A percentile compares a stretch with the other conserved stretches of the same genome.
Evolutionary conservation across 2,113 vertebrate genomes (phyloP).

Genomic region (Paratilapia polleni): DNA sequence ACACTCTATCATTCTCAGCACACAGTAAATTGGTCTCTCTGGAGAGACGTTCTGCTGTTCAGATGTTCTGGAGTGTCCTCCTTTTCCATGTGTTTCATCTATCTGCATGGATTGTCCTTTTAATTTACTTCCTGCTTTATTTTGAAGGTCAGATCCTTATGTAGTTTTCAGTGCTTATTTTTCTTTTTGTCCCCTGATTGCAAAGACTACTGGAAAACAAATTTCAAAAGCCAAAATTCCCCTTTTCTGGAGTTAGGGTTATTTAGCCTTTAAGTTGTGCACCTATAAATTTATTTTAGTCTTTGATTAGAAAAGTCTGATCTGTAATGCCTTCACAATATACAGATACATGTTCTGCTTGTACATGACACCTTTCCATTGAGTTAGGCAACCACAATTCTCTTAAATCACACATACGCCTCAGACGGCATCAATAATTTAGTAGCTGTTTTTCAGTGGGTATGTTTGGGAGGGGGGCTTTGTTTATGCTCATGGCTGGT

Average conservation of each 20-base stretch:
- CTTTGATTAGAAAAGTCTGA: background rate
- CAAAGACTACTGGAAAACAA: background rate
- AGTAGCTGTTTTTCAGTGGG: conserved; percentile 29
- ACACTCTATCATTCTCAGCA: background rate
- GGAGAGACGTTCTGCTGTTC: background rate
- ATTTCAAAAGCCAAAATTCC: background rate
- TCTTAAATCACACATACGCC: background rate
- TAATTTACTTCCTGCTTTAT: background rate
- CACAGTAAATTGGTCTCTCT: background rate
- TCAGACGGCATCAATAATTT: conserved; percentile 70
- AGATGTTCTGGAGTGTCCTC: background rate
- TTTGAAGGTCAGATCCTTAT: background rate
- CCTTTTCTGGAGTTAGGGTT: background rate
- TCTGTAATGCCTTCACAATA: background rate
- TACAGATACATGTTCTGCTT: background rate
- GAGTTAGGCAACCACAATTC: background rate
- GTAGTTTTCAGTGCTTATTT: background rate
- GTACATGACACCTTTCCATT: background rate
- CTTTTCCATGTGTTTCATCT: background rate
- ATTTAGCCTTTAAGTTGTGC: background rate
- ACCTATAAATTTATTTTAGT: background rate
- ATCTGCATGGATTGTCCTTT: background rate
- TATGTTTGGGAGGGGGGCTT: conserved; percentile 2
- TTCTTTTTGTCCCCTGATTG: background rate
- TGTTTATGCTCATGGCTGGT: conserved; percentile 75